Conservation (phyloP, 2,113 vertebrate species). For the Pardalotus punctatus region DNA sequence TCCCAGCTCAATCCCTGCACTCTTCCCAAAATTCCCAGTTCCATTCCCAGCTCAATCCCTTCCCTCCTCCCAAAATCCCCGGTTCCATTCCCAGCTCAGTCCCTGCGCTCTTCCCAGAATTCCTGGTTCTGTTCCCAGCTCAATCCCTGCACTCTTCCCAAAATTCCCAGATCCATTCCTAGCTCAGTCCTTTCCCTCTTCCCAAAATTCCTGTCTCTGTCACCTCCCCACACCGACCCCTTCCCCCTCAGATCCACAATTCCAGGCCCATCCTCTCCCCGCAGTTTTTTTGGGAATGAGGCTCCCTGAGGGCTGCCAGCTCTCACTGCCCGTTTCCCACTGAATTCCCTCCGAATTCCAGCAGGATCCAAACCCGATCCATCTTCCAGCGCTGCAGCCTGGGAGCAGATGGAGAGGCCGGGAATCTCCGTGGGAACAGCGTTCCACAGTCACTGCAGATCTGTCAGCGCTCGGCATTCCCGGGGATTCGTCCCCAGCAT, state of each 20-base stretch:
- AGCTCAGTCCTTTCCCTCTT: no score
- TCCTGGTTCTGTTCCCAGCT: no score
- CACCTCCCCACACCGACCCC: background rate
- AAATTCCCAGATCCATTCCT: no score
- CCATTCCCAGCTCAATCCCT: accelerated
- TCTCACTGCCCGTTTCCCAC: background rate
- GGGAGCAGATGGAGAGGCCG: background rate
- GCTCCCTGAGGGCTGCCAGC: background rate
- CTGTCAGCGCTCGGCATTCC: no score
- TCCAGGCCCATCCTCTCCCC: background rate
- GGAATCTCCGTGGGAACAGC: background rate
- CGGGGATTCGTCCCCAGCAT: no score
- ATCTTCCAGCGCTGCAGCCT: background rate
- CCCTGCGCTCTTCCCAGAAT: no score
- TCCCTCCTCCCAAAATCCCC: background rate
- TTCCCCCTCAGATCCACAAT: background rate
- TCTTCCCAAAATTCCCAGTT: no score
- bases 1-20: no score
- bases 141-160: no score
- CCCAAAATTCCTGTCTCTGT: no score
- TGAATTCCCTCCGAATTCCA: background rate
- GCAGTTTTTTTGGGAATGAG: background rate
- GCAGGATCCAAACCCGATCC: background rate
- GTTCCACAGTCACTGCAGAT: no score
- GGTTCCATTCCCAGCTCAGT: no score